Conservation (phyloP, 2,113 vertebrate species). For the Anguilla rostrata region DNA sequence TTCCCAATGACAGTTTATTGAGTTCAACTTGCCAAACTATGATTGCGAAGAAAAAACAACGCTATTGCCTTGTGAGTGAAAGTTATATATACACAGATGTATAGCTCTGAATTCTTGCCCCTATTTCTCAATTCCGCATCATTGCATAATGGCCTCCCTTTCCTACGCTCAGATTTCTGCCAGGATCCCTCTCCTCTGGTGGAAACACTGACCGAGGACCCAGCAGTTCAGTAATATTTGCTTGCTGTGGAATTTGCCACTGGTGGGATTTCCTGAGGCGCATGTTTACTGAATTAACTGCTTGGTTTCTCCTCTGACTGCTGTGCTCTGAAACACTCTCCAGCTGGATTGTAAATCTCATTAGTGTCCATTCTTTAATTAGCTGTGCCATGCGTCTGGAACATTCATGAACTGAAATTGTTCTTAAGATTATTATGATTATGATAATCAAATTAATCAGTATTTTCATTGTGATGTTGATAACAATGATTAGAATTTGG, state of each 20-base stretch:
- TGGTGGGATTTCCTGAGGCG: not conserved
- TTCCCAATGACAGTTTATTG: too few species aligned
- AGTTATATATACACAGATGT: too few species aligned
- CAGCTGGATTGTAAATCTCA: not conserved
- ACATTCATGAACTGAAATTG: not conserved
- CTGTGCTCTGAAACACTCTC: not conserved
- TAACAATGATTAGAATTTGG: not conserved
- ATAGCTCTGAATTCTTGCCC: too few species aligned
- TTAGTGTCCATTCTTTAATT: constrained; percentile 5
- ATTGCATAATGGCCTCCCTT: not conserved
- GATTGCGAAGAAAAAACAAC: not conserved
- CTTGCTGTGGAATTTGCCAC: not conserved
- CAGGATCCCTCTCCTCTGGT: not conserved
- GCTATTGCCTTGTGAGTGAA: not conserved
- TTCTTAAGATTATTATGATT: not conserved
- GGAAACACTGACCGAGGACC: not conserved
- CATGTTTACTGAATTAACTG: not conserved
- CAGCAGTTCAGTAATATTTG: not conserved
- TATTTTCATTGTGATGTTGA: not conserved
- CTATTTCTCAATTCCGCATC: too few species aligned
- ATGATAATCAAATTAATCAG: not conserved
- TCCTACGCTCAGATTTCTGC: not conserved
- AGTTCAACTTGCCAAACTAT: not conserved
- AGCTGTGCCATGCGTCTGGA: not conserved
- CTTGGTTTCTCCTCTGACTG: not conserved